Evolutionary conservation across 2,888 invertebrate species (phyloP).

Genomic region (Muschampia plurimacula): DNA sequence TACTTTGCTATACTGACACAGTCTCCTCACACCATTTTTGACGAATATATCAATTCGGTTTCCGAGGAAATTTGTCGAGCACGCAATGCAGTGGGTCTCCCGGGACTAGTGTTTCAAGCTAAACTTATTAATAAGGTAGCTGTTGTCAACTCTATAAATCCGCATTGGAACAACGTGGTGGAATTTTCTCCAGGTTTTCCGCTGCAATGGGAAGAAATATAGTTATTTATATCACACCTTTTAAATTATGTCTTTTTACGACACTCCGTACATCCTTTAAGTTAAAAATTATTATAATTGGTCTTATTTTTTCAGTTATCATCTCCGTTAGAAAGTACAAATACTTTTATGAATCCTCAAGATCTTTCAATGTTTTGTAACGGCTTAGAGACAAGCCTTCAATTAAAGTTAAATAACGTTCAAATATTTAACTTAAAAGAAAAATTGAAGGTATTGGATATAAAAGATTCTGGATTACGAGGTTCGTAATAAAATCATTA

Average conservation of each 20-base stretch:
- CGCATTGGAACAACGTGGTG: not conserved
- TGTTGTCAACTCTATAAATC: not conserved
- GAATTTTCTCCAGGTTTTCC: no score
- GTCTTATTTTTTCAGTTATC: not conserved
- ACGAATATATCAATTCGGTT: constrained; percentile 1
- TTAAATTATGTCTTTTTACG: no score
- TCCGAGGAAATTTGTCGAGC: not conserved
- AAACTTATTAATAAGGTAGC: not conserved
- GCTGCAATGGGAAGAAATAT: no score
- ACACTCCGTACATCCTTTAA: no score
- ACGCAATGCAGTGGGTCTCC: not conserved
- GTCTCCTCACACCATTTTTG: not conserved
- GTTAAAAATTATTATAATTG: no score
- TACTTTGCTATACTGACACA: constrained; percentile 5
- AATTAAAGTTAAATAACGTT: constrained; percentile 1
- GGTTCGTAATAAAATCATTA: not conserved
- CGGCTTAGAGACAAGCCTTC: constrained; percentile 9
- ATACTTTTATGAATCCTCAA: not conserved
- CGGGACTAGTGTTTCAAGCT: not conserved
- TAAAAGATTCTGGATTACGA: not conserved
- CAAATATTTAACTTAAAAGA: not conserved
- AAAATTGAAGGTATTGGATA: not conserved
- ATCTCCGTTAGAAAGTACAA: not conserved
- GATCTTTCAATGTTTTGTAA: not conserved
- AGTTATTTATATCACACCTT: no score